phyloP scores from a whole-genome alignment of 2,888 invertebrate genomes.

The Tenthredo scrophulariae region DNA sequence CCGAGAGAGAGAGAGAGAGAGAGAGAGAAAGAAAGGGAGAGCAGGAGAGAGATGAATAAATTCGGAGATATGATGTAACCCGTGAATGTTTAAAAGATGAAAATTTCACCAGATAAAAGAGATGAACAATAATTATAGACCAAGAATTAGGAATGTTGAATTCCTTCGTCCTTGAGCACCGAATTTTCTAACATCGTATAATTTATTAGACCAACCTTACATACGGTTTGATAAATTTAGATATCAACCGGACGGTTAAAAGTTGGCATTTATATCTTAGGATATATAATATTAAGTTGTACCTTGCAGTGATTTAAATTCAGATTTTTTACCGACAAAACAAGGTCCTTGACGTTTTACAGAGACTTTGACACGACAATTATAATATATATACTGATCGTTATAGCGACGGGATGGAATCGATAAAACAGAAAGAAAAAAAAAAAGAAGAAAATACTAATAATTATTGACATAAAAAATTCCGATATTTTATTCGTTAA shows the following conservation, averaged over 20 bases:
- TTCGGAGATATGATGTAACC: neutral
- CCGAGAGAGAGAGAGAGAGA: neutral
- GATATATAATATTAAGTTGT: neutral
- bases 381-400: neutral
- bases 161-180: neutral
- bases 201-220: slow-evolving; percentile 1
- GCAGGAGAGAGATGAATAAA: neutral
- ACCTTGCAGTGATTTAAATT: neutral
- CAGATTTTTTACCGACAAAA: neutral
- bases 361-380: neutral
- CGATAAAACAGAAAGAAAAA: neutral
- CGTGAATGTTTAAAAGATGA: neutral
- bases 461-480: too few relatives aligned
- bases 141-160: neutral
- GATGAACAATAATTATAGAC: neutral
- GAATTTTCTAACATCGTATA: neutral
- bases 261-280: neutral
- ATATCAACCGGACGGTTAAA: neutral
- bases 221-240: neutral
- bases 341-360: neutral
- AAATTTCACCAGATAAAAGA: neutral
- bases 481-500: too few relatives aligned
- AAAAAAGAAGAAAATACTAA: neutral
- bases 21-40: neutral
- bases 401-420: neutral